phyloP scores from a whole-genome alignment of 2,113 vertebrate species.

The Baryphthengus martii region DNA sequence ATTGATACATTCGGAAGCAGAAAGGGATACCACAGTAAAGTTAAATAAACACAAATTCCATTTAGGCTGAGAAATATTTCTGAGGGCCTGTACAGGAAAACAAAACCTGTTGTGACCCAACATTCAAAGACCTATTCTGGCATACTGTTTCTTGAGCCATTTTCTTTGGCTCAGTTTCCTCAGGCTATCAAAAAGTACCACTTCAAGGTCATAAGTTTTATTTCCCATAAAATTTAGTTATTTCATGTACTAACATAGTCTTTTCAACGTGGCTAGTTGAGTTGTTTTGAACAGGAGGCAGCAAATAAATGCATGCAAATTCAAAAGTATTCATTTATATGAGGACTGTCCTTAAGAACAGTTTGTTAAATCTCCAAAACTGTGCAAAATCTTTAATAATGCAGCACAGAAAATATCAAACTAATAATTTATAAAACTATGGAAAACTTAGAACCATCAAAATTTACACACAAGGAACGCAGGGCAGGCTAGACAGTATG shows the following conservation, averaged over 20 bases:
- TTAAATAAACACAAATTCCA: background rate
- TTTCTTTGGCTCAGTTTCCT: background rate
- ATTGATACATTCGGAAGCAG: slow-evolving; percentile 47
- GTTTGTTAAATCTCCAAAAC: background rate
- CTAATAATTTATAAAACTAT: background rate
- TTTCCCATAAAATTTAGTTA: background rate
- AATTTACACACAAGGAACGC: background rate
- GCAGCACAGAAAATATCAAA: background rate
- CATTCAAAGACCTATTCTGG: background rate
- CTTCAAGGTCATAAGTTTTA: background rate
- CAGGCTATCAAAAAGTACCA: background rate
- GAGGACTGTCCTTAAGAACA: background rate
- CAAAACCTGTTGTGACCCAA: background rate
- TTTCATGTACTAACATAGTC: background rate
- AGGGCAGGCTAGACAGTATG: background rate
- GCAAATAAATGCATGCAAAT: background rate
- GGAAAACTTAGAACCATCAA: background rate
- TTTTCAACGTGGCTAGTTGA: background rate
- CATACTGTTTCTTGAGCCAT: background rate
- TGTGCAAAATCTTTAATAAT: background rate
- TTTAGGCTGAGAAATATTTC: background rate
- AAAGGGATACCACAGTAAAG: slow-evolving; percentile 7
- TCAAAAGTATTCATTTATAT: background rate
- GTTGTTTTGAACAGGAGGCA: background rate
- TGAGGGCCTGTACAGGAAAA: background rate